These are phyloP conservation scores for Folsomia candida DNA, from an alignment of 2,888 invertebrate genomes.

Conservation along the genomic window DNA sequence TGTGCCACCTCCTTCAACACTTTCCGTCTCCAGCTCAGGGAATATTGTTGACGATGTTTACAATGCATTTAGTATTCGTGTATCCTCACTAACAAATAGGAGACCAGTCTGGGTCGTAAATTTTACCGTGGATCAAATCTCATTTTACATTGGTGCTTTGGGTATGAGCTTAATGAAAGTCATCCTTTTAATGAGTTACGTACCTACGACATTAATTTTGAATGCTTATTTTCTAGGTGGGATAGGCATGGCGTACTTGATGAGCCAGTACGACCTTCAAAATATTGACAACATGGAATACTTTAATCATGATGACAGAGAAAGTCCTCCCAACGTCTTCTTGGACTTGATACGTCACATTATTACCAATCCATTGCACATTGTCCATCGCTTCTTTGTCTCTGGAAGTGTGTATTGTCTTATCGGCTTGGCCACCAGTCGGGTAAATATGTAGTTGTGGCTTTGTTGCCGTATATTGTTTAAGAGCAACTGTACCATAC, in stretches of 20 bases:
- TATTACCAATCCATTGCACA: neutral
- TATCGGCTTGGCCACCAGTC: constrained; percentile 3
- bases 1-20: neutral
- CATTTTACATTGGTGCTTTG: constrained; percentile 22
- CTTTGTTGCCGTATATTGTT: neutral
- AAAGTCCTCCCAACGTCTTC: neutral
- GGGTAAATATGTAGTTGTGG: constrained; percentile 8
- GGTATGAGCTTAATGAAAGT: constrained; percentile 3
- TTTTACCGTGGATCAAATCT: constrained; percentile 8
- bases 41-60: constrained; percentile 1
- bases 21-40: neutral
- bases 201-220: too few species aligned
- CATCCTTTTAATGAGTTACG: neutral
- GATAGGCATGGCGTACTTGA: neutral
- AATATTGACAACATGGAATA: constrained; percentile 13
- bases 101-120: constrained; percentile 7
- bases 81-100: neutral
- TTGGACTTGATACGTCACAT: neutral
- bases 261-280: constrained; percentile 5
- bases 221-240: neutral
- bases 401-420: constrained; percentile 20
- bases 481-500: too few species aligned
- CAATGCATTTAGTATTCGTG: neutral
- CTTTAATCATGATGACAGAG: neutral
- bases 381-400: constrained; percentile 3